These are phyloP conservation scores for Eristalinus aeneus DNA, from an alignment of 2,888 invertebrate genomes.

Conservation along the genomic window DNA sequence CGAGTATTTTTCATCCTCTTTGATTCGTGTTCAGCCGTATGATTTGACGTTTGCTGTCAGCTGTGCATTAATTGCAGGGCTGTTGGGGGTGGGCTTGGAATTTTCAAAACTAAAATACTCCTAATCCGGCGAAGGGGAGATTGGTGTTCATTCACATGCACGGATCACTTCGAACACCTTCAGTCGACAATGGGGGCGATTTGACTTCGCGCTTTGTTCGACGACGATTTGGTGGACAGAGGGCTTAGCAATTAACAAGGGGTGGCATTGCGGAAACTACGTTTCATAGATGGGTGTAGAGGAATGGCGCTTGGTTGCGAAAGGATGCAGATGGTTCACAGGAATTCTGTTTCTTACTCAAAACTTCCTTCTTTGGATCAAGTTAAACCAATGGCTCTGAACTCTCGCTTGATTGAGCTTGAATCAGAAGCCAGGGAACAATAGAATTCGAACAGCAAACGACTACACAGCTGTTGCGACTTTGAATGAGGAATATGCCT, in stretches of 20 bases:
- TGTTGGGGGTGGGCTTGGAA: neutral
- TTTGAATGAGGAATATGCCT: too few relatives aligned
- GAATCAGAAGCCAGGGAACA: too few relatives aligned
- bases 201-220: neutral
- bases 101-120: slow-evolving; percentile 11
- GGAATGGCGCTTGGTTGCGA: too few relatives aligned
- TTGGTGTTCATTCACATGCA: neutral
- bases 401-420: too few relatives aligned
- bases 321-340: too few relatives aligned
- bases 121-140: neutral
- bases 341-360: too few relatives aligned
- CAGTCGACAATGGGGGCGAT: neutral
- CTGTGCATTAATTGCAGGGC: slow-evolving; percentile 42
- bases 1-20: slow-evolving; percentile 41
- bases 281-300: too few relatives aligned
- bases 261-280: too few relatives aligned
- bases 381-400: too few relatives aligned
- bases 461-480: too few relatives aligned
- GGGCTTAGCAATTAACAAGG: neutral
- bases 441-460: too few relatives aligned
- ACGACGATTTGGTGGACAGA: neutral
- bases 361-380: too few relatives aligned
- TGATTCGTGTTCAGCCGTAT: slow-evolving; percentile 8
- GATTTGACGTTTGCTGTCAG: slow-evolving; percentile 28
- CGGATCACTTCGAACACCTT: neutral